Percentiles rank a stretch among this genome's conserved stretches.
Conservation (phyloP, 2,113 vertebrate species). For the Todiramphus chloris region DNA sequence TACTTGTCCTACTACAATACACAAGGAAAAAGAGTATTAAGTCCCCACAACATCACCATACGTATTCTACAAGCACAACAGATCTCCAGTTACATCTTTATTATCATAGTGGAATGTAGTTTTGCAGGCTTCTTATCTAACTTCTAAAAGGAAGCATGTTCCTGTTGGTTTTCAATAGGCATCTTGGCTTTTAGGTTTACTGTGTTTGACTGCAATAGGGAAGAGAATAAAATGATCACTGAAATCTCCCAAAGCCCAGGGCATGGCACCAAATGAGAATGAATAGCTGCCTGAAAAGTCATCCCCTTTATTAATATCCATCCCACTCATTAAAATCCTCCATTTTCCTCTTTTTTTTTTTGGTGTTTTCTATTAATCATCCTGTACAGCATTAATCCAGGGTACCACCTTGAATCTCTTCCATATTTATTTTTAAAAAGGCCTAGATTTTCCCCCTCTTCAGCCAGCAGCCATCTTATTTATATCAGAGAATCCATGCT, state of each 20-base stretch:
- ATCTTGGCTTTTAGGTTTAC: background rate
- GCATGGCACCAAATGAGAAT: background rate
- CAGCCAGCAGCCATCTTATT: background rate
- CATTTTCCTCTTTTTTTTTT: background rate
- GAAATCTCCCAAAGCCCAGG: background rate
- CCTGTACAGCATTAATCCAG: background rate
- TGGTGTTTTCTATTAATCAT: background rate
- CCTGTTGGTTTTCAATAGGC: background rate
- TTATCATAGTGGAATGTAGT: background rate
- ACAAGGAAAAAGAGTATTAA: background rate
- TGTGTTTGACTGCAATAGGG: background rate
- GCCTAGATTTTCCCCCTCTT: background rate
- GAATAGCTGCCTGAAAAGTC: background rate
- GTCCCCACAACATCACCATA: background rate
- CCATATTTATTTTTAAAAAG: background rate
- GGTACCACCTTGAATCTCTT: background rate
- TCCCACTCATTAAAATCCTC: background rate
- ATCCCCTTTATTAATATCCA: background rate
- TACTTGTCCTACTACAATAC: background rate
- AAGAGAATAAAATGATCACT: background rate
- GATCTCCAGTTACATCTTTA: background rate
- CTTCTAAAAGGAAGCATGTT: background rate
- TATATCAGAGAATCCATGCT: background rate
- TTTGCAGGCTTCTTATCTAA: background rate
- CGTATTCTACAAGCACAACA: background rate